Evolutionary conservation across 2,888 invertebrate genomes (phyloP), one percentile per base, ranked within the genome.

Genomic region (Netelia fuscicornis): DNA sequence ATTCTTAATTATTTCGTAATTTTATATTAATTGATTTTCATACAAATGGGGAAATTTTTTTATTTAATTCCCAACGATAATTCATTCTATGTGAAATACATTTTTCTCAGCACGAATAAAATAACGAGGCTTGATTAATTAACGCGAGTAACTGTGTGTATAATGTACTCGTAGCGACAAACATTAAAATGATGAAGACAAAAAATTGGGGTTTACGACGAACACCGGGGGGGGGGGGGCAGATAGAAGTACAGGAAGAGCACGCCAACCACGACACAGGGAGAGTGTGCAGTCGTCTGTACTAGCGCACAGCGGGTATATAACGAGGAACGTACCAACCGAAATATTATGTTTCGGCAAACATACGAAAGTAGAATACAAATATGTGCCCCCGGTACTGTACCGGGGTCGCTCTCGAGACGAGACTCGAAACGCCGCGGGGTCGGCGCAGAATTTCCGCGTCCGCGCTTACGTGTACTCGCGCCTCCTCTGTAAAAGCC

Each of bases 331-430:
- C 88, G 86, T 84, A 82, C 85, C 86, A 90, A 90, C 89, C 91
- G 92, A 92, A 93, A 92, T 92, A 92, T 92, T 92, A 91, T 93
- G 92, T 92, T 92, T 91, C 92, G 89, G 89, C 90, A 93, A 93
- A 92, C 92, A 92, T 83, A 90, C 91, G 88, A 91, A 90, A 93
- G 93, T 92, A 91, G 91, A 92, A 92, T 92, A 91, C 92, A 93
- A 93, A 93, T 93, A 92, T 91, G 89, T 91, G 89, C 89, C 89
- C 89, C 89, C 88, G 87, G 89, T 88, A 85, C 87, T 84, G 86
- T 84, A 83, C 74, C 44, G 13, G 79, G 75, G 65, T 86, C 37
- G 82, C 87, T 87, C 88, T 88, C 87, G 87, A 62, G 80, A 78
- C 71, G 77, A 82, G 77, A 54, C 82, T 82, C 87, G 87, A 90